These are phyloP conservation scores for Bradypus variegatus DNA, from an alignment of 2,797 vertebrate genomes.

Conservation along the genomic window DNA sequence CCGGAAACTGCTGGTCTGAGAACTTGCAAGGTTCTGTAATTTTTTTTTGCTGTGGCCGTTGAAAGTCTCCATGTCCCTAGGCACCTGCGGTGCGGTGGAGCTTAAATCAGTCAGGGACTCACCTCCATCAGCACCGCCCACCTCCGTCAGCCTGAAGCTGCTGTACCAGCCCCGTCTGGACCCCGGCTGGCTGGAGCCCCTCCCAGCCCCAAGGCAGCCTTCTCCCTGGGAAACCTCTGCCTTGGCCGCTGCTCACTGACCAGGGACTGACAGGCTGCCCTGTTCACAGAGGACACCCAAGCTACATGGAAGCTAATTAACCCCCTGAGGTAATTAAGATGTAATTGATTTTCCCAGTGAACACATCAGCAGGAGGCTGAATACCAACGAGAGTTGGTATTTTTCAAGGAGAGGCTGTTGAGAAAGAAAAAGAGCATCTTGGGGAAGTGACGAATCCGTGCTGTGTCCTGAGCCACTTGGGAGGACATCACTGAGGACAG, in stretches of 20 bases:
- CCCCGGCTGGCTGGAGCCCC: neutral
- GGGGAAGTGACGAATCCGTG: neutral
- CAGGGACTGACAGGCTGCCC: neutral
- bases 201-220: neutral
- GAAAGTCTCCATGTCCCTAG: neutral
- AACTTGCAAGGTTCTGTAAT: neutral
- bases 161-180: neutral
- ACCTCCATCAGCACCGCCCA: neutral
- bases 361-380: constrained; percentile 59
- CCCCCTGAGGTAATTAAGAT: constrained; percentile 78
- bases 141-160: neutral
- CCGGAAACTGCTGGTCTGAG: neutral
- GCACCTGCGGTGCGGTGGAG: neutral
- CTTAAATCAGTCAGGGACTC: neutral
- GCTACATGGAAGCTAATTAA: constrained; percentile 78
- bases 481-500: neutral
- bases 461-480: neutral
- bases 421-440: neutral
- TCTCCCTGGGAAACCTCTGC: neutral
- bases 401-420: constrained; percentile 35
- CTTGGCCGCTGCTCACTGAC: constrained; percentile 40
- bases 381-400: too few species aligned
- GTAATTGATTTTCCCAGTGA: constrained; percentile 78
- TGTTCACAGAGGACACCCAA: constrained; percentile 49
- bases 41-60: neutral